Conservation (phyloP, 2,113 vertebrate species). For the Panurus biarmicus region DNA sequence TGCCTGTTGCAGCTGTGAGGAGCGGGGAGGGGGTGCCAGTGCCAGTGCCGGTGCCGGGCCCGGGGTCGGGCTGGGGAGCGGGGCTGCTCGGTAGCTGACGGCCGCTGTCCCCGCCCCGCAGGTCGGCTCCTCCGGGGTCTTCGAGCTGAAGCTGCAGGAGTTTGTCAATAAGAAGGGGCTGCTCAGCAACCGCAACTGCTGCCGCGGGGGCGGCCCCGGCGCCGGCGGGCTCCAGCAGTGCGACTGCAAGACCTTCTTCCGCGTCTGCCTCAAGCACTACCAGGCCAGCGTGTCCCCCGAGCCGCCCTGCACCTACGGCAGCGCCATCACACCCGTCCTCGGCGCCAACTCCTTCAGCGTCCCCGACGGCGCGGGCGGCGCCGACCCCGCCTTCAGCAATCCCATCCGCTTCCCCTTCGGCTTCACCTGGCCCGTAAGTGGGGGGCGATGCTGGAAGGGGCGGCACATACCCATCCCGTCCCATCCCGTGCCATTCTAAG, state of each 20-base stretch:
- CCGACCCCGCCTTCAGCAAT: constrained; percentile 87
- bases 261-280: constrained; percentile 97
- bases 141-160: constrained; percentile 97
- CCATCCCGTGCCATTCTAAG: background rate
- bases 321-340: constrained; percentile 90
- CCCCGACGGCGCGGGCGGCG: constrained; percentile 76
- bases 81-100: background rate
- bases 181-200: constrained; percentile 88
- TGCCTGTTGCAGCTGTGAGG: background rate
- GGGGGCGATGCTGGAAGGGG: background rate
- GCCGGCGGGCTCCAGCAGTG: constrained; percentile 81
- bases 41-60: background rate
- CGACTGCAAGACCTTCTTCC: constrained; percentile 97
- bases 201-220: constrained; percentile 74
- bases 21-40: background rate
- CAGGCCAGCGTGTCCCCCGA: constrained; percentile 94
- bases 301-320: constrained; percentile 96
- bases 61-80: background rate
- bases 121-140: constrained; percentile 89
- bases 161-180: constrained; percentile 94
- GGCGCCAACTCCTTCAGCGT: constrained; percentile 96
- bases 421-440: constrained; percentile 98
- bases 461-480: background rate
- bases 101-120: constrained; percentile 51
- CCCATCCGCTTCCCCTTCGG: constrained; percentile 90